These are phyloP conservation scores for Heterotilapia buettikoferi DNA, from an alignment of 2,113 vertebrate species.

Conservation along the genomic window DNA sequence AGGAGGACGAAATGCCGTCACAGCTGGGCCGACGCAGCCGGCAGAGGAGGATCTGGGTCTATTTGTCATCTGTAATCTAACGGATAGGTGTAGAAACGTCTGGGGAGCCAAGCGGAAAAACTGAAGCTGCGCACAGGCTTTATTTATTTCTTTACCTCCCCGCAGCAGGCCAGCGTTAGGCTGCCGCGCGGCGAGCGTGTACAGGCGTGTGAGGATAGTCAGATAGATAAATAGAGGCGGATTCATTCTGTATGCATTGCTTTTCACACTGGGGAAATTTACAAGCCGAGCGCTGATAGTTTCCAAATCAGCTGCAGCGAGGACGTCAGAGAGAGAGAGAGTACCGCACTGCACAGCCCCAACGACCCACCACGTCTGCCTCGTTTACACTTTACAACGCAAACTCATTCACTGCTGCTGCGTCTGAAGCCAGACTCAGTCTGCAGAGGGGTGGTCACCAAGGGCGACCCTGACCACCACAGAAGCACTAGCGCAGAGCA, in stretches of 20 bases:
- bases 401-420: neutral
- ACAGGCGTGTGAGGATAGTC: neutral
- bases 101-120: constrained; percentile 6
- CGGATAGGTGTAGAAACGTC: constrained; percentile 5
- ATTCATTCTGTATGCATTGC: constrained; percentile 60
- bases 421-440: neutral
- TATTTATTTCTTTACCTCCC: neutral
- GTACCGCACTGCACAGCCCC: neutral
- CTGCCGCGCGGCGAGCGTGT: neutral
- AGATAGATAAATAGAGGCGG: constrained; percentile 41
- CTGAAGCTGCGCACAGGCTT: neutral
- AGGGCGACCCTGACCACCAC: neutral
- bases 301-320: constrained; percentile 49
- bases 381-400: neutral
- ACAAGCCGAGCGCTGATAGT: constrained; percentile 44
- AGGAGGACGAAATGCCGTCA: neutral
- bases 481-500: neutral
- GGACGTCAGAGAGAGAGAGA: neutral
- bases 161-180: neutral
- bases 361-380: neutral
- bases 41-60: constrained; percentile 9
- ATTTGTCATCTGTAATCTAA: constrained; percentile 49
- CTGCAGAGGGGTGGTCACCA: neutral
- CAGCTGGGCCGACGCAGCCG: neutral
- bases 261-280: constrained; percentile 63